These are phyloP conservation scores for Pteronotus mesoamericanus DNA, from an alignment of 2,797 vertebrate genomes.

Conservation along the genomic window DNA sequence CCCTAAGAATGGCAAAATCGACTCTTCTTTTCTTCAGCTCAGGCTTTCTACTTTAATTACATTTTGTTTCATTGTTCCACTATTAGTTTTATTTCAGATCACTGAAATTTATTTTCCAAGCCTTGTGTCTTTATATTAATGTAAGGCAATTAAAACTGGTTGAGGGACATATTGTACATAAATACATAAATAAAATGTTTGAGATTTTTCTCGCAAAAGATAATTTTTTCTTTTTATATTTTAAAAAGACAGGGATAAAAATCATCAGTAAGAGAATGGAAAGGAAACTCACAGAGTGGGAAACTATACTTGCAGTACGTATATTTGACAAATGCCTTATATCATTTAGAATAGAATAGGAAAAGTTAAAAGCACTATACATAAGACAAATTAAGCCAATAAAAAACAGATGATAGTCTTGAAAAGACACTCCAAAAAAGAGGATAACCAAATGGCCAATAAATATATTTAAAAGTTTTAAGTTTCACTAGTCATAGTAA, in stretches of 20 bases:
- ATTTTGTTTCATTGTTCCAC: background rate
- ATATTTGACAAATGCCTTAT: background rate
- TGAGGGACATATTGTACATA: background rate
- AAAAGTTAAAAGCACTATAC: background rate
- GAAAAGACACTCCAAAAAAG: background rate
- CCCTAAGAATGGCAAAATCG: background rate
- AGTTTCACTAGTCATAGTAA: background rate
- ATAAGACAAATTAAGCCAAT: background rate
- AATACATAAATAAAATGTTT: background rate
- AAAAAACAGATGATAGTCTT: background rate
- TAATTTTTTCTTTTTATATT: background rate
- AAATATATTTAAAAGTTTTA: background rate
- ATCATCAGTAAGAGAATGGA: background rate
- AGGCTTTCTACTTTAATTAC: background rate
- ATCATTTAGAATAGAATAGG: background rate
- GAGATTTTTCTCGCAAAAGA: background rate
- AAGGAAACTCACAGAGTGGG: background rate
- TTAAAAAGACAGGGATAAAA: background rate
- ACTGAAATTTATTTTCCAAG: background rate
- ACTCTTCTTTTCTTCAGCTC: background rate
- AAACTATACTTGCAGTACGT: background rate
- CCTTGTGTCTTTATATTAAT: background rate
- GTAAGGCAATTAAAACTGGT: background rate
- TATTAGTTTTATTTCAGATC: background rate
- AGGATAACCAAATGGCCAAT: background rate